Evolutionary conservation across 1,140 invertebrate species (phyloP).

Genomic region (Cotesia typhae): DNA sequence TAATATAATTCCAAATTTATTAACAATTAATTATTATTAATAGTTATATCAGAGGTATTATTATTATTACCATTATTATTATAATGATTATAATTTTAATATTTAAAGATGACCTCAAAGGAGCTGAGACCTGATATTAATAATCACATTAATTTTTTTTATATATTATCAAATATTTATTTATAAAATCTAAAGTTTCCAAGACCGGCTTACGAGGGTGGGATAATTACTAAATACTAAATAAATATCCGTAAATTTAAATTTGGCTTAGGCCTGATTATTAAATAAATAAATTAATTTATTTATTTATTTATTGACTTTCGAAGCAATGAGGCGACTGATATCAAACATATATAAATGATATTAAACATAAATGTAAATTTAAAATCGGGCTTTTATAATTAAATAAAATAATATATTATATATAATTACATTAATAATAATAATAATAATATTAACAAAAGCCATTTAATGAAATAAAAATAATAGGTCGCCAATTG

Average conservation of each 20-base stretch:
- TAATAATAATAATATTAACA: not conserved
- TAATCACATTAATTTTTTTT: too few species aligned
- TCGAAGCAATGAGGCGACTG: conserved; percentile 22
- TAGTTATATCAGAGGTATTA: not conserved
- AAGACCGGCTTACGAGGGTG: not conserved
- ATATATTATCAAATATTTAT: not conserved
- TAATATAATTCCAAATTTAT: conserved; percentile 43
- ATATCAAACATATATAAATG: too few species aligned
- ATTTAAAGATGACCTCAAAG: conserved; percentile 18
- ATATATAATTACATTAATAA: conserved; percentile 1
- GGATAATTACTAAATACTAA: not conserved
- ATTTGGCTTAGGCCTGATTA: not conserved
- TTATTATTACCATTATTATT: too few species aligned
- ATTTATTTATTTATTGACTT: conserved; percentile 1
- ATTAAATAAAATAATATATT: not conserved
- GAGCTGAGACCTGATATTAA: not conserved
- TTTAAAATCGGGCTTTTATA: not conserved
- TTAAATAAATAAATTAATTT: not conserved
- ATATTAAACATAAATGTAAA: not conserved
- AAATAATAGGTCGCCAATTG: conserved; percentile 30
- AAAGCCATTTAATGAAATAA: not conserved
- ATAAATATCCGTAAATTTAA: not conserved
- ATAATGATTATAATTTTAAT: not conserved
- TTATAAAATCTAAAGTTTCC: not conserved
- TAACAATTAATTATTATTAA: too few species aligned